A percentile compares a stretch with the other conserved stretches of the same genome.
Evolutionary conservation across 2,888 invertebrate genomes (phyloP).

Genomic region (Drosophila nigricruria): DNA sequence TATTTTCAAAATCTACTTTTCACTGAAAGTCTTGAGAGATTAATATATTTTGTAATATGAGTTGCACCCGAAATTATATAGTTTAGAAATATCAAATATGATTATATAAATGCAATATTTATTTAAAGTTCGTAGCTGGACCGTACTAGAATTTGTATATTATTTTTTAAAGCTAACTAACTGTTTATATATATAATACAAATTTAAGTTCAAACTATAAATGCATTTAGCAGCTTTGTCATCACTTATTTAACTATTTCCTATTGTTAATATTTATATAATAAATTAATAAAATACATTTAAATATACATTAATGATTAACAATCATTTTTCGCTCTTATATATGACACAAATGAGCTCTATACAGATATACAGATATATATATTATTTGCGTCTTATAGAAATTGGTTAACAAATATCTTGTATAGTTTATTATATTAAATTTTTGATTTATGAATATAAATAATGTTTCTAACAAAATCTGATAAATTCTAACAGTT

Average conservation of each 20-base stretch:
- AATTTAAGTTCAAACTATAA: background rate
- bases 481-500: conserved; percentile 12
- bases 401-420: too few species aligned
- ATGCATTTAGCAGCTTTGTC: background rate
- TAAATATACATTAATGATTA: background rate
- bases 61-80: too few species aligned
- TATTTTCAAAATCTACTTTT: background rate
- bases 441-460: too few species aligned
- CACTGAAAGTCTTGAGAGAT: too few species aligned
- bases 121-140: background rate
- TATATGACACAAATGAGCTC: too few species aligned
- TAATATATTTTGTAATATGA: too few species aligned
- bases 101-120: background rate
- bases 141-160: background rate
- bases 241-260: background rate
- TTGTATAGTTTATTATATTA: too few species aligned
- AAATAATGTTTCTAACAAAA: background rate
- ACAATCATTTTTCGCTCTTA: background rate
- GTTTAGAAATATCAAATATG: background rate
- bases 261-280: background rate
- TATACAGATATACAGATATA: too few species aligned
- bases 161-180: background rate
- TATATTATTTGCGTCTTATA: too few species aligned
- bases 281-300: background rate
- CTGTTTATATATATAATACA: background rate